These are phyloP conservation scores for Chelon labrosus DNA, from an alignment of 2,797 vertebrate genomes.

Conservation along the genomic window DNA sequence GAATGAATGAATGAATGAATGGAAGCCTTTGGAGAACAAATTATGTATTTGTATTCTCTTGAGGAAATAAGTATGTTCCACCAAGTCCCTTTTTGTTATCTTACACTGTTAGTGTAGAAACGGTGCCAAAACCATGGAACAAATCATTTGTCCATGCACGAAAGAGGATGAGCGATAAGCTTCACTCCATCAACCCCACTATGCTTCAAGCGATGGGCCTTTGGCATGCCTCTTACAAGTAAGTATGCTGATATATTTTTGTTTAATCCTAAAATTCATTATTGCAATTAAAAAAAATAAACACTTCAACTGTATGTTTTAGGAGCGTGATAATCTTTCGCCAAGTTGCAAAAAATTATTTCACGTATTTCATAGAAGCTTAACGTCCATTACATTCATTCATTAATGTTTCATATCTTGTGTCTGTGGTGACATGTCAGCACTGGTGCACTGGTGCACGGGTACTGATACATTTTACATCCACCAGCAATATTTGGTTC, in stretches of 20 bases:
- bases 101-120: conserved; percentile 80
- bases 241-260: conserved; percentile 58
- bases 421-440: no score
- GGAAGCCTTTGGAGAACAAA: background rate
- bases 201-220: conserved; percentile 85
- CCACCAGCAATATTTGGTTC: no score
- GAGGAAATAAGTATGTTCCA: background rate
- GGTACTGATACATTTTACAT: no score
- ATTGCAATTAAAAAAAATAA: background rate
- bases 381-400: no score
- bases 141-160: conserved; percentile 82
- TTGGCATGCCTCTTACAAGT: conserved; percentile 89
- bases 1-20: no score
- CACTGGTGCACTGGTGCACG: no score
- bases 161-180: conserved; percentile 81
- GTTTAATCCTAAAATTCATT: background rate
- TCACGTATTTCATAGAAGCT: background rate
- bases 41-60: conserved; percentile 4
- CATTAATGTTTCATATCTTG: no score
- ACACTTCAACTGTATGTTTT: background rate
- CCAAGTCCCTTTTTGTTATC: background rate
- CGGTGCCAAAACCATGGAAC: conserved; percentile 90
- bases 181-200: conserved; percentile 86
- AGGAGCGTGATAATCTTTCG: no score
- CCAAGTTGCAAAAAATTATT: no score